phyloP scores from a whole-genome alignment of 2,888 invertebrate genomes.

The Disparrhopalites patrizii region DNA sequence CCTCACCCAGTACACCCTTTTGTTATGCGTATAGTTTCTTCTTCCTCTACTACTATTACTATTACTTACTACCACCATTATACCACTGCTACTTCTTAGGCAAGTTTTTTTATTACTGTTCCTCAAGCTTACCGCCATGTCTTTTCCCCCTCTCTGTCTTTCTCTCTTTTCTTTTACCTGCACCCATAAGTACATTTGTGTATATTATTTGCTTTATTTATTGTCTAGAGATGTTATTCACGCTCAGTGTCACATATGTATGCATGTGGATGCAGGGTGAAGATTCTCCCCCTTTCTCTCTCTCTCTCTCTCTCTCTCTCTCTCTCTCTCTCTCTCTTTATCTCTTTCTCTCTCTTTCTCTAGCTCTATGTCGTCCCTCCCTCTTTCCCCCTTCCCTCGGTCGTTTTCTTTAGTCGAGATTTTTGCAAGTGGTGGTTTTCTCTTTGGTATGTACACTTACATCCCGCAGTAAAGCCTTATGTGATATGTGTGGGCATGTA shows the following conservation, averaged over 20 bases:
- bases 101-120: constrained; percentile 15
- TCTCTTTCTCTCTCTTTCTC: constrained; percentile 8
- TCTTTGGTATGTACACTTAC: no score
- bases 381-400: not conserved
- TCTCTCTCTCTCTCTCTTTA: not conserved
- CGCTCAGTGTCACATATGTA: constrained; percentile 13
- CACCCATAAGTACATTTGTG: not conserved
- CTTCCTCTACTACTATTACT: not conserved
- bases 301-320: constrained; percentile 5
- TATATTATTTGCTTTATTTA: constrained; percentile 19
- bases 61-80: not conserved
- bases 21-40: not conserved
- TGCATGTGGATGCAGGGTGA: constrained; percentile 6
- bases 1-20: no score
- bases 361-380: no score
- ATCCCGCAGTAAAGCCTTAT: no score
- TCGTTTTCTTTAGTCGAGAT: constrained; percentile 6
- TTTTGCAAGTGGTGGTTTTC: constrained; percentile 8
- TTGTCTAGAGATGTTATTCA: constrained; percentile 22
- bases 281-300: no score
- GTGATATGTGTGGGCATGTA: not conserved
- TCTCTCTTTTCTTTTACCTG: constrained; percentile 13
- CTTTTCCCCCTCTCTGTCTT: no score
- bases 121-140: constrained; percentile 18
- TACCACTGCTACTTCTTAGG: not conserved